Conservation (phyloP, 2,797 vertebrate species). For the Acanthis flammea region DNA sequence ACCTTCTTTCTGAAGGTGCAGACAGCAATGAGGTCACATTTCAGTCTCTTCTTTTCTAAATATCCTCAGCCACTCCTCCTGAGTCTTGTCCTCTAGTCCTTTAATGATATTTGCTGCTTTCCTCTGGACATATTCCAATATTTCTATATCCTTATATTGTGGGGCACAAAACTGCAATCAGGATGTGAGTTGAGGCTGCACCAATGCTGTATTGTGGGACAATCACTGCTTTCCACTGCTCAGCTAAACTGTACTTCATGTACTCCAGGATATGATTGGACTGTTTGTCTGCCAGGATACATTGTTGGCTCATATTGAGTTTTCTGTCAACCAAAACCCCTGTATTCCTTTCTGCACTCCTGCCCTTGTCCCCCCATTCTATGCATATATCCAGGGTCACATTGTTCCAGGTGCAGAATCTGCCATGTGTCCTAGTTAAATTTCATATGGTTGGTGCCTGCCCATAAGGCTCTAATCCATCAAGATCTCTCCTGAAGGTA, state of each 20-base stretch:
- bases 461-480: background rate
- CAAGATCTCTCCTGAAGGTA: background rate
- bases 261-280: background rate
- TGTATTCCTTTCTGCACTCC: background rate
- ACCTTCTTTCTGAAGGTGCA: background rate
- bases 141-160: background rate
- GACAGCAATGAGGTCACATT: background rate
- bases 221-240: background rate
- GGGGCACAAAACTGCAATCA: background rate
- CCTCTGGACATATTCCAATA: background rate
- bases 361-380: background rate
- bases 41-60: background rate
- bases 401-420: background rate
- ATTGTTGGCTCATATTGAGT: background rate
- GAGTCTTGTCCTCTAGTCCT: background rate
- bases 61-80: background rate
- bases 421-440: background rate
- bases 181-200: fast-evolving
- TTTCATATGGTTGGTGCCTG: background rate
- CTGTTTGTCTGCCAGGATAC: background rate
- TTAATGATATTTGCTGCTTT: background rate
- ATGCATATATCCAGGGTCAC: background rate
- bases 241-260: background rate
- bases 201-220: background rate
- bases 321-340: background rate